Base-by-base conservation (phyloP, 2,113 vertebrate genomes). In the Hypanus sabinus region DNA sequence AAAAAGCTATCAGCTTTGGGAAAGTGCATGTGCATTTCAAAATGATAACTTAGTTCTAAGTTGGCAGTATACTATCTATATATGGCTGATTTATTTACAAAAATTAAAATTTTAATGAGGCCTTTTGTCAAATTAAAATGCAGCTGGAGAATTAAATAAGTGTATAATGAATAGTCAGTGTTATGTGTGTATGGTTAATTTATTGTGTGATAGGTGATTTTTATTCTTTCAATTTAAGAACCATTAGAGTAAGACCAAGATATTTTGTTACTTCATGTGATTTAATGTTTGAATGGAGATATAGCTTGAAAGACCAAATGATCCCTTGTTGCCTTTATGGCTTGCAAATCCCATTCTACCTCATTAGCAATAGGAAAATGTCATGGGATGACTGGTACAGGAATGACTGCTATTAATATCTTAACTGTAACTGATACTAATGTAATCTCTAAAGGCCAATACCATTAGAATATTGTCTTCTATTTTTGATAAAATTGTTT, bases 271-370 rank as follows among this genome's bases (percentile, higher is more conserved):
- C 57, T 87, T 87, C 24, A 65, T 60, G 55, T 60, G 60, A 90
- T 65, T 88, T n/a, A 88, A 88, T 88, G 57, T 62, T 27, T 88
- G 30, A 88, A 60, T 65, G 14, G n/a, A 14, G 11, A 36, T 79
- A 36, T 55, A 24, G 38, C 38, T 85, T 60, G 27, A 11, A 65
- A 65, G 60, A 90, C 5, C 30, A 90, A 90, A 16, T 90, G 27
- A 83, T 83, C 30, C 60, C n/a, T 65, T 65, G 85, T 60, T 90
- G 85, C 85, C 85, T 90, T 90, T 90, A 36, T 79, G 11, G 60
- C 85, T 68, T 90, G 60, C 33, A 90, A 65, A 33, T 65, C 85
- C 85, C 60, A 90, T 65, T 65, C 85, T 65, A 90, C 85, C 85
- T 90, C 85, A 65, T 90, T 90, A 65, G 30, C n/a, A 36, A n/a